Percentiles rank a stretch among this genome's conserved stretches.
Conservation (phyloP, 2,797 vertebrate species). For the Eulemur rubriventer region DNA sequence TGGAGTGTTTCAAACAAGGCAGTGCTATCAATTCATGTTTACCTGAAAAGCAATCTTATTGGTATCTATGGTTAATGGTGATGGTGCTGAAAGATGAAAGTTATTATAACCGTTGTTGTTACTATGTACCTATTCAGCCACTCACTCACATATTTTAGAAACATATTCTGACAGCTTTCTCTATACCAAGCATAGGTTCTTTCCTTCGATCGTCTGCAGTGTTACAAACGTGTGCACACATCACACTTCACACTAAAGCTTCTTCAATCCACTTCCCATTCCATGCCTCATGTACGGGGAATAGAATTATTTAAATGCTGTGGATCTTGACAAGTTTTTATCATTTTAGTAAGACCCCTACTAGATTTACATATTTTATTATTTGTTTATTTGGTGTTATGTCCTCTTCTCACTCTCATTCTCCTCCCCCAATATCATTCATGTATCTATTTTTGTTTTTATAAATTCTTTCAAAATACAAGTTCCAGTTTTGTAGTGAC, state of each 20-base stretch:
- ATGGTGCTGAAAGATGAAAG: background rate
- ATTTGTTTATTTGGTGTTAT: background rate
- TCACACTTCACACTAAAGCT: background rate
- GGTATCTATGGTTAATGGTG: background rate
- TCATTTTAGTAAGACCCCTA: background rate
- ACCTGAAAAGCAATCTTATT: background rate
- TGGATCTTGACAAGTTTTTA: background rate
- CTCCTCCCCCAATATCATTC: background rate
- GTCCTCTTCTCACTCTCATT: background rate
- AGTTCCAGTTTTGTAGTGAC: background rate
- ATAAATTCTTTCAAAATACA: constrained; percentile 15
- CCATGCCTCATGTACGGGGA: background rate
- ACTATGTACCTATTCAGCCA: background rate
- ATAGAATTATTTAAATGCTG: background rate
- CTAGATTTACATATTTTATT: background rate
- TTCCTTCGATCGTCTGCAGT: background rate
- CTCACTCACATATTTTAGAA: background rate
- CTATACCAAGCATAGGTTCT: background rate
- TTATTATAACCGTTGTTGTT: background rate
- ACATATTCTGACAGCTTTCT: background rate
- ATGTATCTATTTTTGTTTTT: background rate
- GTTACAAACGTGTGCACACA: too few relatives aligned
- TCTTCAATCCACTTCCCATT: background rate
- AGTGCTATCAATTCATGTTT: background rate
- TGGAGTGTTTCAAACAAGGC: background rate